Percentiles rank a stretch among this genome's conserved stretches.
phyloP scores from a whole-genome alignment of 2,888 invertebrate species.

The Glyphotaelius pellucidus region DNA sequence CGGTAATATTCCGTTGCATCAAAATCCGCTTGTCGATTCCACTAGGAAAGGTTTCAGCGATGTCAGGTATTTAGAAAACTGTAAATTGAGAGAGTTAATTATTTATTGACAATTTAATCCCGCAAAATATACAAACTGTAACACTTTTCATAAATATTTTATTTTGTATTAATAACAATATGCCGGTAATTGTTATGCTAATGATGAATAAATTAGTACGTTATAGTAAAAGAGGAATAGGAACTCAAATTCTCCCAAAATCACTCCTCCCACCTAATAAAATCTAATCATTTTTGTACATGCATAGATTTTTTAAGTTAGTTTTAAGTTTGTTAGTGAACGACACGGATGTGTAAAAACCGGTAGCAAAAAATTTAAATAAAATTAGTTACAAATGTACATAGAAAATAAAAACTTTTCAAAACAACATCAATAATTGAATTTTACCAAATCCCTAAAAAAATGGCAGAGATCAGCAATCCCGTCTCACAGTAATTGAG shows the following conservation, averaged over 20 bases:
- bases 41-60: neutral
- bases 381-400: too few relatives aligned
- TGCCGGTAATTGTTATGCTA: neutral
- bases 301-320: too few relatives aligned
- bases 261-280: too few relatives aligned
- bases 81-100: neutral
- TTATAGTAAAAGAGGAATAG: neutral
- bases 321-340: too few relatives aligned
- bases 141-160: too few relatives aligned
- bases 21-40: neutral
- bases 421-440: neutral
- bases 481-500: neutral
- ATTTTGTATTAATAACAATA: neutral
- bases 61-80: neutral
- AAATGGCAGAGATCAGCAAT: neutral
- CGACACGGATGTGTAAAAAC: too few relatives aligned
- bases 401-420: too few relatives aligned
- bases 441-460: neutral
- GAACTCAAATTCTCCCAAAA: neutral
- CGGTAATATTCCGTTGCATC: neutral
- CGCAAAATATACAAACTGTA: too few relatives aligned
- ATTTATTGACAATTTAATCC: too few relatives aligned
- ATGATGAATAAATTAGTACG: neutral
- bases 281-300: too few relatives aligned
- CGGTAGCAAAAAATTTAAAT: too few relatives aligned